phyloP scores from a whole-genome alignment of 1,140 invertebrate species.

The Drosophila burlai region DNA sequence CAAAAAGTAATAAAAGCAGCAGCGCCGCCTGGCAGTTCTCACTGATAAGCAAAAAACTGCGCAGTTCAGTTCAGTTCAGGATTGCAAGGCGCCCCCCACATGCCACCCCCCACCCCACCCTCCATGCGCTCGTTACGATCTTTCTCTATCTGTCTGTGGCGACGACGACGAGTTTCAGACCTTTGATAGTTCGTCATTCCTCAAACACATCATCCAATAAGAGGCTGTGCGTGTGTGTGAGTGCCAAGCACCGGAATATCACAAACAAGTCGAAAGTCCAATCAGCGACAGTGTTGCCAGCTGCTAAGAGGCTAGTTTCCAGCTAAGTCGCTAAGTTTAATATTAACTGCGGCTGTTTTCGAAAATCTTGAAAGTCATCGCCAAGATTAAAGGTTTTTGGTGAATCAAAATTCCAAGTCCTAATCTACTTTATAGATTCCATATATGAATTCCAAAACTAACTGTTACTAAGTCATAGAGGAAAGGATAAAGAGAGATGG shows the following conservation, averaged over 20 bases:
- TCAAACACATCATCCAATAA: slow-evolving; percentile 51
- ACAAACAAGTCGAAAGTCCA: slow-evolving; percentile 80
- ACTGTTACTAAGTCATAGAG: too few species aligned
- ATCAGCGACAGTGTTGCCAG: slow-evolving; percentile 22
- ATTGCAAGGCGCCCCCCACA: slow-evolving; percentile 7
- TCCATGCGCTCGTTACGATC: neutral
- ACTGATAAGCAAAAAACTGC: slow-evolving; percentile 13
- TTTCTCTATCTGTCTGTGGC: slow-evolving; percentile 28
- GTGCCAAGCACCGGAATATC: slow-evolving; percentile 38
- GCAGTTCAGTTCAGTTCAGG: slow-evolving; percentile 10
- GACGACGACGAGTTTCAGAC: slow-evolving; percentile 53
- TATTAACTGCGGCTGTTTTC: neutral
- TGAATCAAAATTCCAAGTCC: neutral
- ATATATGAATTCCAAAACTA: too few species aligned
- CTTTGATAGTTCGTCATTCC: slow-evolving; percentile 75
- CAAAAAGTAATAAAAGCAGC: slow-evolving; percentile 11
- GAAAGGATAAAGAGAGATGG: too few species aligned
- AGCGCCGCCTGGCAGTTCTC: slow-evolving; percentile 7
- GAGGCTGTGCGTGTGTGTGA: neutral
- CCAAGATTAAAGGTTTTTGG: neutral
- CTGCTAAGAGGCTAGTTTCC: slow-evolving; percentile 1
- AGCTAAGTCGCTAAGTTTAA: neutral
- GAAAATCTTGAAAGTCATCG: neutral
- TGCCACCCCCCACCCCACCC: neutral
- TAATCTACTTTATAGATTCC: neutral